Base-by-base conservation (phyloP, 2,888 invertebrate species). In the Leuctra nigra region DNA sequence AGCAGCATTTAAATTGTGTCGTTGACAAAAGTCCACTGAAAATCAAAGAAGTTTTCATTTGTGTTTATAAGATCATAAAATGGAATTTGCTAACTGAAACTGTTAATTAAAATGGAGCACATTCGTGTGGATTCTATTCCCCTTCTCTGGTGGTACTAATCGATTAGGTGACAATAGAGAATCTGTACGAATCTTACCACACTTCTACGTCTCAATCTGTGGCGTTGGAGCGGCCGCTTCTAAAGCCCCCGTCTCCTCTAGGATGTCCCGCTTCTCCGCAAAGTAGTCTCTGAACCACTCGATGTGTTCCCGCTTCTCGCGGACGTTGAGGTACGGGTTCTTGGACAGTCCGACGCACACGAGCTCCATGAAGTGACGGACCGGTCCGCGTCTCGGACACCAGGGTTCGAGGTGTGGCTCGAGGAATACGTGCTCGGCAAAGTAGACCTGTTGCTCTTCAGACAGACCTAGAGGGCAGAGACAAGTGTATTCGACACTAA, bases 311-410 rank as follows among this genome's bases (percentile, higher is more conserved):
- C 78, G 80, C 70, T 99, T 99, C 65, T 95, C 90, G 62, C 84
- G 72, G 0, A 87, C 91, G 0, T 89, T 89, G 66, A 97, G 78
- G 72, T 90, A 92, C 0, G 93, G 86, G 75, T 98, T 99, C 72
- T 95, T 95, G 0, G 95, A 93, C 1, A 99, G 77, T 4, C 97
- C 98, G 0, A 87, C 82, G 64, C 90, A 87, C 0, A 98, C 96
- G 4, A 98, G 76, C 68, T 99, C 96, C 98, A 99, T 98, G 70
- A 95, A 99, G 72, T 97, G 92, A 6, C 94, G 79, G 62, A 99
- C 78, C 0, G 98, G 97, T 0, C 97, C 98, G 64, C 78, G 83
- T 46, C 75, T 78, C 0, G 98, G 97, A 69, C 98, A 97, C 89
- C 93, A 93, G 0, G 79, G 82, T 65, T 88, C 85, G 14, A 98